A percentile compares a stretch with the other conserved stretches of the same genome.
Conservation (phyloP, 2,113 vertebrate genomes). For the Azemiops feae region DNA sequence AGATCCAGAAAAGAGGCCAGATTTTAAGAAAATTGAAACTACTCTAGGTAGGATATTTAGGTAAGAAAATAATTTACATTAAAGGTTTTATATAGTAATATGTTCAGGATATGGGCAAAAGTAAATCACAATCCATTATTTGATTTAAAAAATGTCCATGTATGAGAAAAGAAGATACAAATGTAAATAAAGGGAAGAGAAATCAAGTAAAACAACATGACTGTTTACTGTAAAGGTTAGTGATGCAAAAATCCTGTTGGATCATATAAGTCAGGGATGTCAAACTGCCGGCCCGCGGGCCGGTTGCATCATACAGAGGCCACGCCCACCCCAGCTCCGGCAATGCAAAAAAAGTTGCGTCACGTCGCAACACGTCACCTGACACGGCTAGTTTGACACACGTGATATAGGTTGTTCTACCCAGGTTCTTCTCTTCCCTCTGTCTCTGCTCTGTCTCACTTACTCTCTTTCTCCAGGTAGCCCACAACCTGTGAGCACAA, state of each 20-base stretch:
- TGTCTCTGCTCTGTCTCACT: neutral
- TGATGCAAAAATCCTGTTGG: neutral
- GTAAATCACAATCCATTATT: neutral
- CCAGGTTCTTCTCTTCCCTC: neutral
- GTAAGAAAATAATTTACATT: slow-evolving; percentile 61
- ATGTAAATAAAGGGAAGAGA: neutral
- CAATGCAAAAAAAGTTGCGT: too few relatives aligned
- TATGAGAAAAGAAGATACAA: neutral
- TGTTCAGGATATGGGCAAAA: slow-evolving; percentile 22
- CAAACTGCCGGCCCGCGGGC: too few relatives aligned
- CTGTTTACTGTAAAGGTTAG: neutral
- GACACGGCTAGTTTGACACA: too few relatives aligned
- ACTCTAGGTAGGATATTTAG: slow-evolving; percentile 91
- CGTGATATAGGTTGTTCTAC: neutral
- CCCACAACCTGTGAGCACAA: neutral
- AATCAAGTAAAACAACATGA: neutral
- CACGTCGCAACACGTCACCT: too few relatives aligned
- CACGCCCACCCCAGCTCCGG: too few relatives aligned
- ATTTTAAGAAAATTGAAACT: slow-evolving; percentile 93
- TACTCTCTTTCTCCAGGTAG: neutral
- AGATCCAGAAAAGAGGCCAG: slow-evolving; percentile 93
- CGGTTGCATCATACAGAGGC: too few relatives aligned
- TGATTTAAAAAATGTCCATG: neutral
- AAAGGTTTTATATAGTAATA: slow-evolving; percentile 28
- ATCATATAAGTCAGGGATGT: neutral